Conservation (phyloP, 1,140 invertebrate genomes). For the Macrobrachium rosenbergii region DNA sequence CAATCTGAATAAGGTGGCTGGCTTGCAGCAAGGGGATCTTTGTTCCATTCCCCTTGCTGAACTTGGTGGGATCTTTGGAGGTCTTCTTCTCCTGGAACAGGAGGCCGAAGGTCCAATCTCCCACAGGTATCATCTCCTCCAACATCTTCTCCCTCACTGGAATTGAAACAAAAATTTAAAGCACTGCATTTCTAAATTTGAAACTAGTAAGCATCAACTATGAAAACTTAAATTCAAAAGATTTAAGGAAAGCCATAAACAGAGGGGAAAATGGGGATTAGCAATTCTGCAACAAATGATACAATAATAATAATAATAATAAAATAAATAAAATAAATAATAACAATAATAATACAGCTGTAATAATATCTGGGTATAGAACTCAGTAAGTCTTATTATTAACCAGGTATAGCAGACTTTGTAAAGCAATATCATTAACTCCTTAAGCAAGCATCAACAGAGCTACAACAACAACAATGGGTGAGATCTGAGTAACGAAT, state of each 20-base stretch:
- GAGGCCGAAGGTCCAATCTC: constrained; percentile 33
- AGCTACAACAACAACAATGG: too few species aligned
- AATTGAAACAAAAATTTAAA: background rate
- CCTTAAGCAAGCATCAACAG: too few species aligned
- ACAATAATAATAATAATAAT: background rate
- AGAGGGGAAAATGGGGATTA: background rate
- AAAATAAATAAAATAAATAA: background rate
- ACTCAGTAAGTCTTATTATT: too few species aligned
- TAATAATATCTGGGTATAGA: too few species aligned
- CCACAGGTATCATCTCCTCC: constrained; percentile 47
- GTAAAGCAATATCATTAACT: too few species aligned
- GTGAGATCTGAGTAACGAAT: too few species aligned
- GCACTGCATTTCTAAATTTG: background rate
- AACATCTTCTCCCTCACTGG: constrained; percentile 32
- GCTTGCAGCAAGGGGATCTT: background rate
- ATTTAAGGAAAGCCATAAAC: background rate
- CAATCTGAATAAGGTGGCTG: constrained; percentile 19
- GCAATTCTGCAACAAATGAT: background rate
- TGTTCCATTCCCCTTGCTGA: background rate
- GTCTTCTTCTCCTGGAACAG: constrained; percentile 51
- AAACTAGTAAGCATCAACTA: background rate
- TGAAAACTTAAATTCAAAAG: background rate
- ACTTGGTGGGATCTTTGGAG: background rate
- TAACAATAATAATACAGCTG: background rate
- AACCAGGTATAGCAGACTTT: too few species aligned